A percentile compares a stretch with the other conserved stretches of the same genome.
Conservation (phyloP, 2,113 vertebrate species). For the Prionailurus bengalensis region DNA sequence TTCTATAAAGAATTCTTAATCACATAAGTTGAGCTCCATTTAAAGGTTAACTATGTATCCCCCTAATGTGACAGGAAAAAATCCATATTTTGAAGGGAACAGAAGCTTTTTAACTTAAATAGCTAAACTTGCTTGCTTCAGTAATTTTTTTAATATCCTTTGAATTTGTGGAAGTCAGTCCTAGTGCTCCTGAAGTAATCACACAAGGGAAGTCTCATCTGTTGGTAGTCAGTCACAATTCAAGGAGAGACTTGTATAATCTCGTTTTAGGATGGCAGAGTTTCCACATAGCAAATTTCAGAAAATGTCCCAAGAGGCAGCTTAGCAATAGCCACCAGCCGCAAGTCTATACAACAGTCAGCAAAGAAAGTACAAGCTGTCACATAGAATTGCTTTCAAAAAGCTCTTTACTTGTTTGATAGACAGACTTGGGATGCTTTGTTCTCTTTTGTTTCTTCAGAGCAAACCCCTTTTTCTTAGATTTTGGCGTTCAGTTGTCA, state of each 20-base stretch:
- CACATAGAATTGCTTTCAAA: not conserved
- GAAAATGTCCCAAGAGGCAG: constrained; percentile 49
- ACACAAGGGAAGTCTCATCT: not conserved
- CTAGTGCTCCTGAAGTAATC: not conserved
- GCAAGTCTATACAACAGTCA: not conserved
- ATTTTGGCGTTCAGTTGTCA: not conserved
- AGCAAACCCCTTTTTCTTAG: constrained; percentile 3
- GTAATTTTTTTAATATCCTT: not conserved
- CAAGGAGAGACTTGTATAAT: not conserved
- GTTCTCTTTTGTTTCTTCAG: constrained; percentile 26
- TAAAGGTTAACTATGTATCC: not conserved
- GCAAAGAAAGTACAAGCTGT: constrained; percentile 19
- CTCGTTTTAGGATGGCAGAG: not conserved
- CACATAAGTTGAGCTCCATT: not conserved
- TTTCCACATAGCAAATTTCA: constrained; percentile 33
- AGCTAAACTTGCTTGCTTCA: not conserved
- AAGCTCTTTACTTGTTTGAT: not conserved
- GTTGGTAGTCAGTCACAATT: constrained; percentile 36
- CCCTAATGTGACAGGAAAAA: constrained; percentile 12
- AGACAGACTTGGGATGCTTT: not conserved
- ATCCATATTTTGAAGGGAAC: not conserved
- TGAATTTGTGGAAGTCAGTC: not conserved
- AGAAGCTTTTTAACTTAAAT: not conserved
- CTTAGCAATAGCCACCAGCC: not conserved
- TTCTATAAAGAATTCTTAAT: not conserved